Evolutionary conservation across 2,113 vertebrate species (phyloP), one percentile per base, ranked within the genome.

Genomic region (Myocastor coypus): DNA sequence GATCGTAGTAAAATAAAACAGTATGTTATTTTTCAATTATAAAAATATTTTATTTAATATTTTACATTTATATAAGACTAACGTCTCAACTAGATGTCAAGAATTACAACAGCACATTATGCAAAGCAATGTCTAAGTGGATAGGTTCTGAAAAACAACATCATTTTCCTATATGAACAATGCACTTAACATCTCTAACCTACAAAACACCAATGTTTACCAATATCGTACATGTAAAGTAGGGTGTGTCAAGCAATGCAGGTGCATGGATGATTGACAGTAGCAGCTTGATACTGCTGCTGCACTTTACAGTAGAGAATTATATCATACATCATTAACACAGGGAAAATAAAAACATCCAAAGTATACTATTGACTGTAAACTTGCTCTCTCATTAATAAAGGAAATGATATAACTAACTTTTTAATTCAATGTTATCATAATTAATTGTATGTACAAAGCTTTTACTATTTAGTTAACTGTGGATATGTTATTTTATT

Each of bases 391-490:
- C 1, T 78, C 40, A 87, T 75, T 81, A 71, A 80, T 83, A 80
- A 95, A 40, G 2, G 10, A 94, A 94, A 87, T 82, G 1, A 42
- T 69, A 63, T 82, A 96, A 86, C 7, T 91, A 77, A 46, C 5
- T 32, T 66, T 11, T 61, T 50, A n/a, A 85, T 30, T 7, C 61
- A 73, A n/a, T 81, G 9, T 68, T 81, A 73, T 12, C 3, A 87
- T 87, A 30, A 80, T 42, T 66, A 4, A 81, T 92, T 20, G 46
- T 95, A 2, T 80, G 4, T 80, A 42, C 83, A 84, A 88, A 85
- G 20, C 4, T 80, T 57, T 26, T 52, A 34, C 5, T 30, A 85
- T 14, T 81, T 81, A 80, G 5, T 12, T 37, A 73, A 11, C 28
- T 95, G 55, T 69, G 92, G 24, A 64, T 59, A 83, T 82, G 30